A percentile compares a stretch with the other conserved stretches of the same genome.
phyloP scores from a whole-genome alignment of 2,797 vertebrate genomes.

The Vireo griseus region DNA sequence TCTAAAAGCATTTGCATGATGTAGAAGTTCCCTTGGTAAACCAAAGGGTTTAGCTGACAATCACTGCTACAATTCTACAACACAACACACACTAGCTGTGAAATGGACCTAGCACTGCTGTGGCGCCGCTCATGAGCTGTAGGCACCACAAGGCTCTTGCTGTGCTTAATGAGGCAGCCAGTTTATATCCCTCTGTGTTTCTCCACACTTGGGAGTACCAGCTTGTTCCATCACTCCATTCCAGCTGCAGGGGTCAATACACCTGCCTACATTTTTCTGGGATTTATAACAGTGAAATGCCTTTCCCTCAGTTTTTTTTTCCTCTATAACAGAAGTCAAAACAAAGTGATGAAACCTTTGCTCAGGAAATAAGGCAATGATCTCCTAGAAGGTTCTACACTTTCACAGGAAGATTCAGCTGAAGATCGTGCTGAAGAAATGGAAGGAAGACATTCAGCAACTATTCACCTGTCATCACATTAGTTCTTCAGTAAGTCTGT shows the following conservation, averaged over 20 bases:
- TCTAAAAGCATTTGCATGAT: background rate
- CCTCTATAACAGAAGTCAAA: background rate
- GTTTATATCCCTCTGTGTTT: background rate
- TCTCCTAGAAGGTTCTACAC: background rate
- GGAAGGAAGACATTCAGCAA: background rate
- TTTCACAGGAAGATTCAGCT: background rate
- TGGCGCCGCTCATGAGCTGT: background rate
- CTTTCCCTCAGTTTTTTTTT: background rate
- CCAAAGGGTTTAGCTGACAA: background rate
- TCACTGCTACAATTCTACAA: background rate
- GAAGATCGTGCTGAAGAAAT: background rate
- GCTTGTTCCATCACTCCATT: background rate
- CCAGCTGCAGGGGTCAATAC: background rate
- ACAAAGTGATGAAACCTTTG: background rate
- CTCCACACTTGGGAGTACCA: background rate
- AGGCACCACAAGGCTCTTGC: background rate
- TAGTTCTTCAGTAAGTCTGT: background rate
- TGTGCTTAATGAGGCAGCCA: background rate
- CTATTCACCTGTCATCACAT: background rate
- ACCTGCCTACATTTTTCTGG: background rate
- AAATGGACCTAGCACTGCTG: background rate
- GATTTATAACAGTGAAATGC: background rate
- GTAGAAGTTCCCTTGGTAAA: background rate
- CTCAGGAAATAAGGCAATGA: background rate
- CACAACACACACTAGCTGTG: background rate